These are phyloP conservation scores for Tamias sibiricus DNA, from an alignment of 2,113 vertebrate species.

Conservation along the genomic window DNA sequence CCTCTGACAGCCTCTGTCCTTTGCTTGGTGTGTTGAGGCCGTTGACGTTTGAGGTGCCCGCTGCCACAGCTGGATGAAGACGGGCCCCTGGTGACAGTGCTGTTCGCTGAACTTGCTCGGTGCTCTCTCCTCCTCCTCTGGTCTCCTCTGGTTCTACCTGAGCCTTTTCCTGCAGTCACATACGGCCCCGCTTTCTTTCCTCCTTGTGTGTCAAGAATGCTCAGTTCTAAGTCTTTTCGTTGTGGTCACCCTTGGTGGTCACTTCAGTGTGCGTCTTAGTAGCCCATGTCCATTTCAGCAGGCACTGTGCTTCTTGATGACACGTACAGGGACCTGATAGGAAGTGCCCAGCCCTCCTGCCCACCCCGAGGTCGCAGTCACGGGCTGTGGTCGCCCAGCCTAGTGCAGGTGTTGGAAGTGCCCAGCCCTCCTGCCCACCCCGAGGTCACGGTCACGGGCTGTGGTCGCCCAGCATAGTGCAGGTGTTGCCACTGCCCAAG, in stretches of 20 bases:
- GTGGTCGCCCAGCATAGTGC: rapidly evolving
- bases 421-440: rapidly evolving
- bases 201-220: neutral
- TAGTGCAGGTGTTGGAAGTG: too few relatives aligned
- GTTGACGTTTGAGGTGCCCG: neutral
- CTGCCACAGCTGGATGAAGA: too few relatives aligned
- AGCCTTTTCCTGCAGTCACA: neutral
- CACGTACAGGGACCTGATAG: neutral
- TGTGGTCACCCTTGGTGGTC: too few relatives aligned
- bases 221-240: neutral
- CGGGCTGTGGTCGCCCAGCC: too few relatives aligned
- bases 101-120: neutral
- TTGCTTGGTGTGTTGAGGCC: neutral
- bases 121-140: too few relatives aligned
- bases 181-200: neutral
- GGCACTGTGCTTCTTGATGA: neutral
- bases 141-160: neutral
- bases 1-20: neutral
- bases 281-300: neutral
- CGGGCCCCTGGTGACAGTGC: neutral
- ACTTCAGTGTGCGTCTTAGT: neutral
- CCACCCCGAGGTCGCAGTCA: too few relatives aligned
- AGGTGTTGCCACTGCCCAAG: neutral
- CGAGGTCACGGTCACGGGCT: too few relatives aligned
- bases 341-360: too few relatives aligned